Percentiles rank a stretch among this genome's conserved stretches.
Evolutionary conservation across 2,113 vertebrate genomes (phyloP).

Genomic region (Diglossa brunneiventris): DNA sequence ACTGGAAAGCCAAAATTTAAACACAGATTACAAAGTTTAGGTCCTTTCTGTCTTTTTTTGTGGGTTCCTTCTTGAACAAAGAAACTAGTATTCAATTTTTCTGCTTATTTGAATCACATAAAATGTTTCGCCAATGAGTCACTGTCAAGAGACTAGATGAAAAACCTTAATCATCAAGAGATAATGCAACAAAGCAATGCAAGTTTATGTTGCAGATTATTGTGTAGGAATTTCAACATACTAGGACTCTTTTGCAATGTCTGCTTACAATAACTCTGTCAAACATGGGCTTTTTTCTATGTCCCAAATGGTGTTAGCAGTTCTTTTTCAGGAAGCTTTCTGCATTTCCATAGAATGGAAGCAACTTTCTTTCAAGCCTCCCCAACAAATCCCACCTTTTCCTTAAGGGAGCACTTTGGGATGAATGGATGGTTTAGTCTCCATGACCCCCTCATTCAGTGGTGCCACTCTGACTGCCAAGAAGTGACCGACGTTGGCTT

Average conservation of each 20-base stretch:
- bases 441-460: background rate
- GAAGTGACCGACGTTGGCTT: background rate
- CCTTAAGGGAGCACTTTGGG: background rate
- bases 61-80: background rate
- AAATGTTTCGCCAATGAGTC: background rate
- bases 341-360: background rate
- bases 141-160: background rate
- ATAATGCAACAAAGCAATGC: background rate
- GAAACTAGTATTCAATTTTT: background rate
- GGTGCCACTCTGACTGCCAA: background rate
- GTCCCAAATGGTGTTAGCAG: background rate
- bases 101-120: background rate
- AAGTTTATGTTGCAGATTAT: background rate
- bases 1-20: background rate
- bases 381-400: background rate
- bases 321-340: background rate
- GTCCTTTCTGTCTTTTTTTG: background rate
- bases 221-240: background rate
- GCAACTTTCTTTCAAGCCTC: background rate
- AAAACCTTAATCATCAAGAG: background rate
- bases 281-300: rapidly evolving
- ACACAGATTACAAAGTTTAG: background rate
- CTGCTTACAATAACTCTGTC: background rate
- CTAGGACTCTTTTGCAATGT: background rate
- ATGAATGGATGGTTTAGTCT: background rate